Evolutionary conservation across 1,140 invertebrate genomes (phyloP), one percentile per base, ranked within the genome.

Genomic region (Cecropterus lyciades): DNA sequence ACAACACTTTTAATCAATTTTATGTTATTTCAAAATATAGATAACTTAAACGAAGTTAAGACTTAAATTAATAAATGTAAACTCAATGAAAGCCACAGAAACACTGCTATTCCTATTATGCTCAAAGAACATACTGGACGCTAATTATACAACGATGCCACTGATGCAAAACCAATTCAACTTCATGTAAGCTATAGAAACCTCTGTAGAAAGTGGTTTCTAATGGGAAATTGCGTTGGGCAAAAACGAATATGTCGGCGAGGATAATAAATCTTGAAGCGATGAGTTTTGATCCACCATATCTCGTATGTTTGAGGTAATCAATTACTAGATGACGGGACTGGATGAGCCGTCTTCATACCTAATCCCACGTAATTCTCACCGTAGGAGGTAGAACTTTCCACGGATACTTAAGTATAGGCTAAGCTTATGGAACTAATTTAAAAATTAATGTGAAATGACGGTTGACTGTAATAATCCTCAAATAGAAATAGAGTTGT

Each of bases 211-310:
- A 62, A 49, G 57, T 49, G 30, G 45, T 62, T 62, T 62, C 57
- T 62, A 51, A 51, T 40, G 57, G 30, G n/a, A 62, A 51, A 62
- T 62, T 62, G n/a, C n/a, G 11, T 33, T 37, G 15, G 33, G 15
- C 16, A 62, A 62, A 62, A 62, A 62, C 57, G 1, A 33, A 30
- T 11, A 30, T 37, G 57, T 7, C 46, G 43, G 45, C 57, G 16
- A 62, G 57, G 57, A 62, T 62, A 51, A 62, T 62, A 62, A 62
- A 62, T 62, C 57, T 49, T 62, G 17, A 13, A 57, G 30, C 40
- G 57, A 62, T 62, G 48, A 17, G 59, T n/a, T 37, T 60, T 37
- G 45, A 60, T 60, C 24, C 6, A 33, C 17, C 2, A 33, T 48
- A 17, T 20, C 16, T 52, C 13, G n/a, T 40, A n/a, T 40, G 37